A percentile compares a stretch with the other conserved stretches of the same genome.
phyloP scores from a whole-genome alignment of 2,888 invertebrate species.

The Eudemis profundana region DNA sequence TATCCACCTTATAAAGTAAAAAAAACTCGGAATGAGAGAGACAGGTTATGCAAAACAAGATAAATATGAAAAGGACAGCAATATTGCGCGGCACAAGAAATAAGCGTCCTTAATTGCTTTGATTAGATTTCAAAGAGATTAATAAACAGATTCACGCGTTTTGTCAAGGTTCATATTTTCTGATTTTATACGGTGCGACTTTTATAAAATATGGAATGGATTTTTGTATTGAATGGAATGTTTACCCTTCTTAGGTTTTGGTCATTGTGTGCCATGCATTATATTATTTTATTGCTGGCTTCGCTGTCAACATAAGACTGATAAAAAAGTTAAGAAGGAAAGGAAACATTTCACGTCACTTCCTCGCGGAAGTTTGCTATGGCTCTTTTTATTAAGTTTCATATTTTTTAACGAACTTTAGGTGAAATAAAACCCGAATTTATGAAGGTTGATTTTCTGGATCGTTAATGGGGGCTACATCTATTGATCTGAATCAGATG shows the following conservation, averaged over 20 bases:
- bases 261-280: slow-evolving; percentile 69
- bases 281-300: slow-evolving; percentile 69
- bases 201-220: slow-evolving; percentile 67
- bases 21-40: slow-evolving; percentile 55
- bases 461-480: slow-evolving; percentile 30
- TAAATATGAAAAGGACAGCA: slow-evolving; percentile 54
- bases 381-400: slow-evolving; percentile 54
- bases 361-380: slow-evolving; percentile 73
- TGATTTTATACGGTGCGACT: slow-evolving; percentile 75
- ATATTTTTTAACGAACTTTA: slow-evolving; percentile 44
- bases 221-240: slow-evolving; percentile 70
- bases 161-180: slow-evolving; percentile 80
- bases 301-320: slow-evolving; percentile 75
- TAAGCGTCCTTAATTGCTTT: slow-evolving; percentile 79
- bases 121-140: slow-evolving; percentile 85
- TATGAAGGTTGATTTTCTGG: slow-evolving; percentile 48
- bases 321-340: slow-evolving; percentile 78
- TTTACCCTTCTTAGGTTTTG: slow-evolving; percentile 77
- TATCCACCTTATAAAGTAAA: slow-evolving; percentile 69
- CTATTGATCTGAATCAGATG: slow-evolving; percentile 31
- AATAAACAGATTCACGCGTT: slow-evolving; percentile 80
- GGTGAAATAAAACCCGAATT: slow-evolving; percentile 50
- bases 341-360: slow-evolving; percentile 73
- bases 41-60: slow-evolving; percentile 47
- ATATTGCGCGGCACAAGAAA: slow-evolving; percentile 57